Conservation (phyloP, 1,140 invertebrate species). For the Potamilus streckersoni region DNA sequence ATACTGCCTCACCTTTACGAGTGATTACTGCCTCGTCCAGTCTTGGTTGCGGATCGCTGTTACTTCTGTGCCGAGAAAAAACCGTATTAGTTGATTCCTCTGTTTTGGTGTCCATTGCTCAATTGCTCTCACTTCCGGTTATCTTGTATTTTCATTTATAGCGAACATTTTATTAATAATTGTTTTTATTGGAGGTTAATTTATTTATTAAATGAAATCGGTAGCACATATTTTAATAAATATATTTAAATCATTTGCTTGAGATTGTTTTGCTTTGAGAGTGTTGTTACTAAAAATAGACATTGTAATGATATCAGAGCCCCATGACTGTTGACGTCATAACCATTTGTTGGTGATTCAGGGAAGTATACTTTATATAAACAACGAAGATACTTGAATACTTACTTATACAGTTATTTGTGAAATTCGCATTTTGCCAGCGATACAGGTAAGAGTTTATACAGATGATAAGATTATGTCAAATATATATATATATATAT, state of each 20-base stretch:
- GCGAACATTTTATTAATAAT: not conserved
- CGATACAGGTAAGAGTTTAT: not conserved
- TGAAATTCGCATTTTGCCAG: no score
- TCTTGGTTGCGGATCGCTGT: conserved; percentile 51
- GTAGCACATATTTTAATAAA: not conserved
- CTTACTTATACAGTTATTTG: conserved; percentile 2
- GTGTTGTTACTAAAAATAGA: conserved; percentile 25
- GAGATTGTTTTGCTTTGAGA: not conserved
- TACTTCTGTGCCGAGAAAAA: conserved; percentile 52
- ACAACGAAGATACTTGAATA: conserved; percentile 24
- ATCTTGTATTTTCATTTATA: conserved; percentile 10
- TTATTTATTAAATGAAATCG: not conserved
- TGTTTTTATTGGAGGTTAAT: conserved; percentile 1
- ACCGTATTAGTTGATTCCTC: conserved; percentile 40
- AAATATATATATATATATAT: not conserved
- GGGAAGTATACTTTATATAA: not conserved
- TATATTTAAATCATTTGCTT: no score
- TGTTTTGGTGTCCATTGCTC: conserved; percentile 57
- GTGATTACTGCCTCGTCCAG: conserved; percentile 19
- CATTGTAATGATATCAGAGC: conserved; percentile 16
- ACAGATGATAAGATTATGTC: not conserved
- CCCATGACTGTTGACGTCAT: conserved; percentile 36
- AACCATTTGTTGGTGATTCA: not conserved
- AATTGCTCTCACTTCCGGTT: conserved; percentile 36
- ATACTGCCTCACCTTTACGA: no score